A percentile compares a stretch with the other conserved stretches of the same genome.
Evolutionary conservation across 2,113 vertebrate genomes (phyloP).

Genomic region (Eudyptes chrysolophus): DNA sequence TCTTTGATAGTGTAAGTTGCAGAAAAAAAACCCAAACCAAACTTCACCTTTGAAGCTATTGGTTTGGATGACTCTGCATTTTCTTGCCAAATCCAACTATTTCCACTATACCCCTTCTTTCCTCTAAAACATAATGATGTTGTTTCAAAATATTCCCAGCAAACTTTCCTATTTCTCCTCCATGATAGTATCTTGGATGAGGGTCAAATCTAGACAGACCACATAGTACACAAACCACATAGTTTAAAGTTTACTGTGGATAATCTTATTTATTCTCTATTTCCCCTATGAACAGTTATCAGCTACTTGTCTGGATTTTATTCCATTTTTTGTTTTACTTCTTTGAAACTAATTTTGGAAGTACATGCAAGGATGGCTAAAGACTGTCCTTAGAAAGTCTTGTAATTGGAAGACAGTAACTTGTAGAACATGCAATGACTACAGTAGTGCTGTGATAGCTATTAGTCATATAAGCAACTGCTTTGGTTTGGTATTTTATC

Average conservation of each 20-base stretch:
- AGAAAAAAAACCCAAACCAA: neutral
- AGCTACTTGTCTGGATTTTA: neutral
- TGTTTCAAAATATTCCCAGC: neutral
- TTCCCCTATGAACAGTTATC: neutral
- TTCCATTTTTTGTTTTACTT: fast-evolving
- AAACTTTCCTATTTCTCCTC: neutral
- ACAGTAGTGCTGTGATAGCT: neutral
- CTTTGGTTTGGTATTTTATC: neutral
- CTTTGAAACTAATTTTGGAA: neutral
- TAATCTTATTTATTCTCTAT: neutral
- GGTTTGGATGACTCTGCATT: neutral
- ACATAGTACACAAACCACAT: neutral
- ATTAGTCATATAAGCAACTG: neutral
- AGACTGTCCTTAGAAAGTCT: neutral
- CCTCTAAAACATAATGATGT: neutral
- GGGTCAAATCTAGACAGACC: neutral
- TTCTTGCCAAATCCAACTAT: neutral
- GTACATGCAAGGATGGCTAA: neutral
- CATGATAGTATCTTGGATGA: neutral
- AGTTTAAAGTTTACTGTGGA: neutral
- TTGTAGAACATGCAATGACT: neutral
- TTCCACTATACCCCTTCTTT: neutral
- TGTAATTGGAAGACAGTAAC: neutral
- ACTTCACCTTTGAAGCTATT: neutral
- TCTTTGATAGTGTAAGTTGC: neutral